Evolutionary conservation across 2,113 vertebrate species (phyloP).

Genomic region (Lathamus discolor): DNA sequence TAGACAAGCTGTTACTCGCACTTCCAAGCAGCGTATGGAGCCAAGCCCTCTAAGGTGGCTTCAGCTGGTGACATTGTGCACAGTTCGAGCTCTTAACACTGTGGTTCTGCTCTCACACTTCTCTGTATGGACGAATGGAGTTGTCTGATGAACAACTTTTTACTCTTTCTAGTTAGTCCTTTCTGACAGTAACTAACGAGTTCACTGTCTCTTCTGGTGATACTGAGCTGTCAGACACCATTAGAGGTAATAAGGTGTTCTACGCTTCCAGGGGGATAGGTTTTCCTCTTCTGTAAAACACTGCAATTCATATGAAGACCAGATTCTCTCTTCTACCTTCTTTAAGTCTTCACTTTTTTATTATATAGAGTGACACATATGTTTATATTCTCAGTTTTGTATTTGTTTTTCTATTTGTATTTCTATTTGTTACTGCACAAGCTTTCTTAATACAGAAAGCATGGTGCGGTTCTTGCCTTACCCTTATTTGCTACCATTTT

Average conservation of each 20-base stretch:
- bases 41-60: background rate
- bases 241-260: background rate
- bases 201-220: background rate
- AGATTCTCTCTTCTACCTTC: background rate
- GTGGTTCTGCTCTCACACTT: background rate
- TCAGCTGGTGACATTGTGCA: background rate
- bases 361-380: background rate
- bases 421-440: background rate
- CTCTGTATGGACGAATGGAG: background rate
- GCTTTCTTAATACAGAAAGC: background rate
- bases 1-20: background rate
- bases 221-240: background rate
- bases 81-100: accelerated
- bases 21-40: background rate
- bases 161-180: background rate
- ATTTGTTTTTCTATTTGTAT: no score
- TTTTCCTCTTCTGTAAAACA: background rate
- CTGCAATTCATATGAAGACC: background rate
- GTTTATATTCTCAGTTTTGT: background rate
- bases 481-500: background rate
- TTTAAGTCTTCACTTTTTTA: background rate
- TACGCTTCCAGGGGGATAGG: background rate
- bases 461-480: background rate
- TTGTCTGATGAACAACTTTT: background rate
- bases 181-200: accelerated